Evolutionary conservation across 1,140 invertebrate genomes (phyloP).

Genomic region (Monomorium pharaonis): DNA sequence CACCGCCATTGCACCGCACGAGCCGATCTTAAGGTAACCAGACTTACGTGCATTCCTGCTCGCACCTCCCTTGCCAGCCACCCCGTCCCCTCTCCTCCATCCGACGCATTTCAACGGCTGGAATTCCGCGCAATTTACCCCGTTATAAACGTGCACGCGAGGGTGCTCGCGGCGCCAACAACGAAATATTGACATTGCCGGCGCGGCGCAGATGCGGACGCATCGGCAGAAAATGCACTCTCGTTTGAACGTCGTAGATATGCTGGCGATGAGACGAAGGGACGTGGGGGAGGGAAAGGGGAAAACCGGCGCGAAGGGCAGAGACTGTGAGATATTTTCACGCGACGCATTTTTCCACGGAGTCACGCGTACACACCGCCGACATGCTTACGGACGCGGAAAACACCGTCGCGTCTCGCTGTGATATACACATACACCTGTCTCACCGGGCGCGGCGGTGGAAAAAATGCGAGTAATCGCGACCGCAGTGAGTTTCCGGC

Average conservation of each 20-base stretch:
- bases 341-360: constrained; percentile 62
- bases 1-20: constrained; percentile 1
- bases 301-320: background rate
- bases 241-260: constrained; percentile 56
- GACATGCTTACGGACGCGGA: constrained; percentile 57
- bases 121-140: constrained; percentile 67
- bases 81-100: too few relatives aligned
- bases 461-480: constrained; percentile 34
- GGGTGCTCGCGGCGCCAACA: constrained; percentile 42
- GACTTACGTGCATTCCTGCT: constrained; percentile 55
- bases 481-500: constrained; percentile 6
- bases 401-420: constrained; percentile 18
- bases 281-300: too few relatives aligned
- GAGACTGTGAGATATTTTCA: constrained; percentile 55
- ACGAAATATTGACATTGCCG: constrained; percentile 67
- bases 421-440: constrained; percentile 46
- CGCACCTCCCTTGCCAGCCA: background rate
- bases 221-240: constrained; percentile 57
- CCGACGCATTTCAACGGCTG: constrained; percentile 51
- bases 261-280: background rate
- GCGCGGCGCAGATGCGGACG: background rate
- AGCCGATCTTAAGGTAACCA: constrained; percentile 50
- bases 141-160: constrained; percentile 57
- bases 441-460: background rate
- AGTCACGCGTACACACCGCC: constrained; percentile 34